Percentiles rank a stretch among this genome's conserved stretches.
Evolutionary conservation across 1,140 invertebrate genomes (phyloP).

Genomic region (Caenorhabditis latens): DNA sequence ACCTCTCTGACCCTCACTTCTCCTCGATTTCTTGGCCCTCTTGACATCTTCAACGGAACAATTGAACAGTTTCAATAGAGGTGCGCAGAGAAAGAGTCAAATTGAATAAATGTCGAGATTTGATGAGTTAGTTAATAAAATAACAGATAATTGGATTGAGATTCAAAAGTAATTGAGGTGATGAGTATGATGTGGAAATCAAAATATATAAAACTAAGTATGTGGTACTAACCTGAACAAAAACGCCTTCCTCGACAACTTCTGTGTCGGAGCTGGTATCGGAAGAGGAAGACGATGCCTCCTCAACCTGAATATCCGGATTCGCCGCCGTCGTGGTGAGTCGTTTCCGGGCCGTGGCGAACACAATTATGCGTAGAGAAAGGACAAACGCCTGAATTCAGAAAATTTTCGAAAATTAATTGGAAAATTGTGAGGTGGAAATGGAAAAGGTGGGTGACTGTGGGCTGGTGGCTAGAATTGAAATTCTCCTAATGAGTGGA

Average conservation of each 20-base stretch:
- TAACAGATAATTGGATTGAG: not conserved
- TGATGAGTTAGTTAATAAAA: not conserved
- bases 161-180: not conserved
- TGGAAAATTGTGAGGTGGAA: slow-evolving; percentile 9
- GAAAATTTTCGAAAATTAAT: slow-evolving; percentile 34
- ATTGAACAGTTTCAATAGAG: slow-evolving; percentile 32
- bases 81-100: not conserved
- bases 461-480: not conserved
- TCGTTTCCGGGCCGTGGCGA: slow-evolving; percentile 47
- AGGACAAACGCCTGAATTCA: slow-evolving; percentile 52
- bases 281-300: slow-evolving; percentile 52
- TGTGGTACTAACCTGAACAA: slow-evolving; percentile 9
- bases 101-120: slow-evolving; percentile 21
- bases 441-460: not conserved
- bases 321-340: slow-evolving; percentile 46
- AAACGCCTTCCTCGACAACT: slow-evolving; percentile 34
- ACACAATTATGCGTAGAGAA: slow-evolving; percentile 54
- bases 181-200: too few species aligned
- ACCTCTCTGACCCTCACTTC: not conserved
- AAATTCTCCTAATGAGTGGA: slow-evolving; percentile 36
- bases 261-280: slow-evolving; percentile 51
- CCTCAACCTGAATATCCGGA: slow-evolving; percentile 55
- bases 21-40: slow-evolving; percentile 13
- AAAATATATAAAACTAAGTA: too few species aligned
- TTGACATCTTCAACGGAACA: slow-evolving; percentile 49